Base-by-base conservation (phyloP, 2,797 vertebrate species). In the Triplophysa bombifrons region DNA sequence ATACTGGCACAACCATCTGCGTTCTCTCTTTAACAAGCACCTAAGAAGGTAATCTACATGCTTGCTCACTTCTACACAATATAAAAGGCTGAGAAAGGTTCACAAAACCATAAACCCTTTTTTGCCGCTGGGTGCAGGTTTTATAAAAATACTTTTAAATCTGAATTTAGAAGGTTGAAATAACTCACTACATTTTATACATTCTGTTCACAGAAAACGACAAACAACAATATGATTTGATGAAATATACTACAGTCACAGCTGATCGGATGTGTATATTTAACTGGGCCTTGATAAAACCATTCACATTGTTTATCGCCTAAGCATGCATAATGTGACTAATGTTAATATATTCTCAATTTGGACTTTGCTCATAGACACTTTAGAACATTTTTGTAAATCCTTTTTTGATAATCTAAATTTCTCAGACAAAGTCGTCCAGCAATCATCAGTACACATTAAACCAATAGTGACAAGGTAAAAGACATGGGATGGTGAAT, bases 31-130 rank as follows among this genome's bases (percentile, higher is more conserved):
- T 69, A 13, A 70, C 55, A 70, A 70, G 66, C 75, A 70, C n/a
- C 44, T 17, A 63, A 70, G 64, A 7, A 27, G 20, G 11, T n/a
- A 58, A 67, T 30, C 19, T 14, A 19, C 46, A 53, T 63, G 19
- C 44, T 0, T 20, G 11, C 27, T 22, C 19, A 34, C 9, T 34
- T 22, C 10, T 56, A 3, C 20, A 69, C 41, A 34, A 27, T 22
- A 51, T 19, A 67, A 44, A 68, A 68, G 7, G 0, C 25, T 41
- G 3, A 69, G 61, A 70, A 46, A 14, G 12, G 13, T 9, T 53
- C 4, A 44, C n/a, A 74, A 9, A 82, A 88, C 71, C 6, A 30
- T 9, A 20, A 80, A 67, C 44, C 61, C 9, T 46, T 69, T 84
- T 58, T 69, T 72, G 56, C 55, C 51, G 50, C 30, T n/a, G 53